Evolutionary conservation across 2,797 vertebrate species (phyloP).

Genomic region (Orientallactaga sibirica): DNA sequence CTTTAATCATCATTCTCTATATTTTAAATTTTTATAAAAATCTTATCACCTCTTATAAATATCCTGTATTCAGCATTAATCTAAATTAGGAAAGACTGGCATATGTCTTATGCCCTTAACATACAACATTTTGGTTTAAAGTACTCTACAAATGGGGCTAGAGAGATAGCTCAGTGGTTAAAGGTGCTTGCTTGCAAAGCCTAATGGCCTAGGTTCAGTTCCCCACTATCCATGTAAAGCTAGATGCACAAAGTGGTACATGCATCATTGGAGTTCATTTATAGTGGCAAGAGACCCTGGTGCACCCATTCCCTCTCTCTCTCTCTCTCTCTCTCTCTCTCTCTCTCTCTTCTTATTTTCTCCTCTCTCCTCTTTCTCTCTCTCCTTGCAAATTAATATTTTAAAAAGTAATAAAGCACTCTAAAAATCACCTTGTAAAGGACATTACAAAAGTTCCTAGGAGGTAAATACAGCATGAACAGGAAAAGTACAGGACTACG

Average conservation of each 20-base stretch:
- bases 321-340: no score
- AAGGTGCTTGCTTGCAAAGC: no score
- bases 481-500: conserved; percentile 5
- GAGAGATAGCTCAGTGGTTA: no score
- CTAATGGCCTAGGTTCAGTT: no score
- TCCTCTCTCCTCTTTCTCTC: no score
- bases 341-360: no score
- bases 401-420: neutral
- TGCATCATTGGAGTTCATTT: no score
- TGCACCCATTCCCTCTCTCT: no score
- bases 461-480: conserved; percentile 12
- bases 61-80: conserved; percentile 11
- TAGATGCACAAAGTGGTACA: no score
- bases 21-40: conserved; percentile 30
- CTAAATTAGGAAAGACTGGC: conserved; percentile 20
- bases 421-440: neutral
- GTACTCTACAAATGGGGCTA: neutral
- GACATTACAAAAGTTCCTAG: conserved; percentile 20
- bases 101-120: neutral
- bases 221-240: no score
- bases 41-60: conserved; percentile 3
- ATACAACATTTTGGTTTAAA: conserved; percentile 45
- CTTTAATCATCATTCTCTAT: conserved; percentile 47
- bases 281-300: no score
- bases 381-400: no score